Conservation (phyloP, 2,113 vertebrate species). For the Alexandromys fortis region DNA sequence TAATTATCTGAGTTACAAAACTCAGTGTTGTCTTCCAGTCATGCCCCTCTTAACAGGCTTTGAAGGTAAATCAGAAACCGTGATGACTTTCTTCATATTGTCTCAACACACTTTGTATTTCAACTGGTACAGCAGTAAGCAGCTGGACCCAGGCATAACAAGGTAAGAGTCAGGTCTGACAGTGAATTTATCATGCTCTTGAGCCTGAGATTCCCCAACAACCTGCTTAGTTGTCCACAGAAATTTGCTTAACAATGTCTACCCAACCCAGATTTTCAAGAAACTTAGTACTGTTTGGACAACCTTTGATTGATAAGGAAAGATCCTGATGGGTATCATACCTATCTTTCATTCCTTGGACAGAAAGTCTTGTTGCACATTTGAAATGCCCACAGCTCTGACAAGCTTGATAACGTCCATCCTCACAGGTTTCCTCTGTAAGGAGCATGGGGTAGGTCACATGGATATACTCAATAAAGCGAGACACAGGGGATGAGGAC, state of each 20-base stretch:
- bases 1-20: slow-evolving; percentile 24
- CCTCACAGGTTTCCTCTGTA: neutral
- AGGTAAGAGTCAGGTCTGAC: neutral
- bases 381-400: neutral
- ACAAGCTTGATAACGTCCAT: neutral
- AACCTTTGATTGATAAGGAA: neutral
- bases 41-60: neutral
- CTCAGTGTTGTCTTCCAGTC: neutral
- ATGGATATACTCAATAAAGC: neutral
- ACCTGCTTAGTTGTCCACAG: neutral
- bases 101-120: neutral
- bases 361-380: neutral
- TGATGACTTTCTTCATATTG: neutral
- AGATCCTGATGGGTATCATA: neutral
- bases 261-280: neutral
- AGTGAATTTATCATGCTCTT: neutral
- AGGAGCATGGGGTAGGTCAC: neutral
- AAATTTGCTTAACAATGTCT: neutral
- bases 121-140: neutral
- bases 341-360: neutral
- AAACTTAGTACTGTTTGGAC: neutral
- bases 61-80: neutral
- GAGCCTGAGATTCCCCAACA: neutral
- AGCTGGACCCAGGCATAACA: neutral
- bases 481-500: neutral